These are phyloP conservation scores for Muscicapa adusta DNA, from an alignment of 2,113 vertebrate genomes.

Conservation along the genomic window DNA sequence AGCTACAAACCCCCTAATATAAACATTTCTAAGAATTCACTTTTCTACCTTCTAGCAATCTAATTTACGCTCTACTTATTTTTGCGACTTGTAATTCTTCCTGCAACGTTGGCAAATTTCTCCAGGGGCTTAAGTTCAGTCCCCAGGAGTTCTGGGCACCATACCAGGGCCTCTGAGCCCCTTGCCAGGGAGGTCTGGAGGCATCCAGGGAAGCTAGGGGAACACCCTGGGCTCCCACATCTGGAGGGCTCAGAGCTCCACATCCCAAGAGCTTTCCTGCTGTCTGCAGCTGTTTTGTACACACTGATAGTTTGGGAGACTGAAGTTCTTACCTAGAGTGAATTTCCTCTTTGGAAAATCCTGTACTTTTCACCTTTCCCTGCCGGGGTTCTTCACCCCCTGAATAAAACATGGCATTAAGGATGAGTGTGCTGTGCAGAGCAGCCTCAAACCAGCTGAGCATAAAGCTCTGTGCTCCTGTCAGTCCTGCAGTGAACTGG, in stretches of 20 bases:
- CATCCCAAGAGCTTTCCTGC: not conserved
- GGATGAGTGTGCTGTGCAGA: not conserved
- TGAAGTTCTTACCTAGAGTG: not conserved
- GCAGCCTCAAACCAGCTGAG: not conserved
- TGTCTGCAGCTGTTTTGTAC: not conserved
- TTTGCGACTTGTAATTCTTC: too few species aligned
- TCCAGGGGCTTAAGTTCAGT: too few species aligned
- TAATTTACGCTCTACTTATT: too few species aligned
- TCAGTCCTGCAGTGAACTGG: not conserved
- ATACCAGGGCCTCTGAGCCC: too few species aligned
- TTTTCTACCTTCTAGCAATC: too few species aligned
- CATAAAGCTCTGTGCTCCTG: not conserved
- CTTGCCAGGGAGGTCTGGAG: too few species aligned
- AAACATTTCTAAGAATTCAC: too few species aligned
- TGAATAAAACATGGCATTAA: conserved; percentile 18
- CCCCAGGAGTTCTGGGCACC: too few species aligned
- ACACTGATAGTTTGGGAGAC: not conserved
- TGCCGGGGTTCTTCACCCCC: not conserved
- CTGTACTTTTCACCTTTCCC: not conserved
- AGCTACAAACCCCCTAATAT: too few species aligned
- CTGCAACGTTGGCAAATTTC: too few species aligned
- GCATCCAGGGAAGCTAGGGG: too few species aligned
- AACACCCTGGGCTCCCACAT: too few species aligned
- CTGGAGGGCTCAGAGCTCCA: not conserved
- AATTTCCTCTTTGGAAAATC: not conserved